Conservation (phyloP, 2,888 invertebrate genomes). For the Eulithis prunata region DNA sequence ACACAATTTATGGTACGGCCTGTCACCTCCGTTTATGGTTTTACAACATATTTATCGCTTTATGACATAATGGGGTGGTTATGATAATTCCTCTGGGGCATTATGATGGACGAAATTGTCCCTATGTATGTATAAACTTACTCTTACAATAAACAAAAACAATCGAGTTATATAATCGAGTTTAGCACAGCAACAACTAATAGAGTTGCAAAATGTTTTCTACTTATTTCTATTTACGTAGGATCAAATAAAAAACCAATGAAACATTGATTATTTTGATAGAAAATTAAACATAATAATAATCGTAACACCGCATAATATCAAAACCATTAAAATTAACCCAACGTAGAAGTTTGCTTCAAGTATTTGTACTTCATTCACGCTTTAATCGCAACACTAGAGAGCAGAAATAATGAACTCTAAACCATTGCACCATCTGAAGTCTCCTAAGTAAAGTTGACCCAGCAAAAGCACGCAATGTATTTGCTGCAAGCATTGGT, state of each 20-base stretch:
- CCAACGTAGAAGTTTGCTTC: slow-evolving; percentile 57
- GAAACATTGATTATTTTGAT: background rate
- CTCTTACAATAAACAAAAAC: no score
- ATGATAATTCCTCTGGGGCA: slow-evolving; percentile 61
- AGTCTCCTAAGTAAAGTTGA: fast-evolving
- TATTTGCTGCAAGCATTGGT: slow-evolving; percentile 14
- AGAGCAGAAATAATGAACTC: background rate
- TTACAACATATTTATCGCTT: slow-evolving; percentile 82
- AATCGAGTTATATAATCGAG: no score
- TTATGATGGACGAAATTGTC: slow-evolving; percentile 49
- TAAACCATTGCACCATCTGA: slow-evolving; percentile 36
- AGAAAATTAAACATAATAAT: slow-evolving; percentile 7
- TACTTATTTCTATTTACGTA: no score
- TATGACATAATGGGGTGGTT: slow-evolving; percentile 71
- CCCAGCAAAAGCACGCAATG: slow-evolving; percentile 36
- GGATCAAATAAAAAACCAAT: no score
- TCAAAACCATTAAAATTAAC: slow-evolving; percentile 61
- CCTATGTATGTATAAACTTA: slow-evolving; percentile 12
- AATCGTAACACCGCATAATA: slow-evolving; percentile 43
- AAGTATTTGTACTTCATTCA: slow-evolving; percentile 44
- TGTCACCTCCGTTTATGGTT: slow-evolving; percentile 77
- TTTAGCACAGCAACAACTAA: no score
- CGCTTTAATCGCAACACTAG: slow-evolving; percentile 7
- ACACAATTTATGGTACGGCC: slow-evolving; percentile 72
- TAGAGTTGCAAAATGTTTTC: no score